phyloP scores from a whole-genome alignment of 2,797 vertebrate genomes.

The Bryconaethiops microstoma region DNA sequence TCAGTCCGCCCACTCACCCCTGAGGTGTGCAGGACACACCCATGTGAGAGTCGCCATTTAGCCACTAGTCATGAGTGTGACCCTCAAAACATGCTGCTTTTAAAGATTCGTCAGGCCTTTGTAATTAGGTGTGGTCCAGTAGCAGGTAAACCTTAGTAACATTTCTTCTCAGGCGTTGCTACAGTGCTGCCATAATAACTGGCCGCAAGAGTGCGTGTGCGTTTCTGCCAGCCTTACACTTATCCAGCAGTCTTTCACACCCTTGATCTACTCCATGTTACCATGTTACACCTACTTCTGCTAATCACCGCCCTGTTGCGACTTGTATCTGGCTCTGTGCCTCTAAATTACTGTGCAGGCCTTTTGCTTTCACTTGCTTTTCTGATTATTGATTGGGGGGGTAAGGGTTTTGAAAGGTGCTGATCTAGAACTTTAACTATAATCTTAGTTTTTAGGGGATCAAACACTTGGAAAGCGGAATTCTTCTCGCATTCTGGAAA shows the following conservation, averaged over 20 bases:
- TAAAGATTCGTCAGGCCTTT: constrained; percentile 23
- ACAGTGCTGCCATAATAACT: constrained; percentile 27
- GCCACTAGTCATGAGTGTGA: constrained; percentile 8
- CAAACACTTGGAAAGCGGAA: too few species aligned
- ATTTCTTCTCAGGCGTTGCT: constrained; percentile 32
- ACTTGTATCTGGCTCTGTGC: constrained; percentile 4
- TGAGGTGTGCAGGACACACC: constrained; percentile 31
- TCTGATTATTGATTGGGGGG: not conserved
- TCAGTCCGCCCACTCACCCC: not conserved
- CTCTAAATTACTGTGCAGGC: not conserved
- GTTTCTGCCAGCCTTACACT: constrained; percentile 4
- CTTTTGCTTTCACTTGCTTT: constrained; percentile 8
- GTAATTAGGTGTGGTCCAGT: constrained; percentile 40
- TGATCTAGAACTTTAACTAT: not conserved
- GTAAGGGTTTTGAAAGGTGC: not conserved
- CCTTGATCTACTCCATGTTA: constrained; percentile 10
- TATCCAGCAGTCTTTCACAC: not conserved
- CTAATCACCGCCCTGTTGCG: constrained; percentile 16
- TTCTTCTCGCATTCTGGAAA: too few species aligned
- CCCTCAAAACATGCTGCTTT: not conserved
- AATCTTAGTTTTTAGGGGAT: not conserved
- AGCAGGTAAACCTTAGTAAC: constrained; percentile 34
- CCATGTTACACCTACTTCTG: constrained; percentile 3
- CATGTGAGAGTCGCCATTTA: constrained; percentile 15
- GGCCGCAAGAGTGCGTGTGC: not conserved